Conservation (phyloP, 2,888 invertebrate genomes). For the Slavum lentiscoides region DNA sequence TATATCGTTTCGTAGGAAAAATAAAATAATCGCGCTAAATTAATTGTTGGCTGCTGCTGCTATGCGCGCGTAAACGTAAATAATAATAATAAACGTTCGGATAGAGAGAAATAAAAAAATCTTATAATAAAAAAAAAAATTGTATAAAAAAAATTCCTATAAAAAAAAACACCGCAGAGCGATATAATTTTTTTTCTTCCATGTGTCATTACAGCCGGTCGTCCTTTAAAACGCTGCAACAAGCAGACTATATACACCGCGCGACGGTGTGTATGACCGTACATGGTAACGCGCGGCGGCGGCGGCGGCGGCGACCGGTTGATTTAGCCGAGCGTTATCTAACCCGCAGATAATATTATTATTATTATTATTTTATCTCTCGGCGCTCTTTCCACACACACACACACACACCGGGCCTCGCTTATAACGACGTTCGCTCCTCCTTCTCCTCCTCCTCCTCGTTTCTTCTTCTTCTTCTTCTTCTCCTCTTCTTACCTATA, state of each 20-base stretch:
- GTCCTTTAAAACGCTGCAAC: constrained; percentile 14
- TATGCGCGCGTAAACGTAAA: too few relatives aligned
- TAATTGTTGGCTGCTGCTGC: too few relatives aligned
- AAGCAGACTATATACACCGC: not conserved
- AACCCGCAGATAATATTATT: constrained; percentile 10
- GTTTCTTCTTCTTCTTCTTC: constrained; percentile 14
- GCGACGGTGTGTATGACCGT: constrained; percentile 27
- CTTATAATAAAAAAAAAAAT: not conserved
- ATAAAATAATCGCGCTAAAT: too few relatives aligned
- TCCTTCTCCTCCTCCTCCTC: too few relatives aligned
- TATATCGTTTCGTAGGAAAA: too few relatives aligned
- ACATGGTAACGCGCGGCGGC: constrained; percentile 18
- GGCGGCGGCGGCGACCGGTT: constrained; percentile 27
- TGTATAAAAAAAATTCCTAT: not conserved
- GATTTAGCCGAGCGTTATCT: constrained; percentile 50
- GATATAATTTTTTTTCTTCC: not conserved
- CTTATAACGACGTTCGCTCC: not conserved
- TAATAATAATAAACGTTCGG: too few relatives aligned
- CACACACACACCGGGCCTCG: constrained; percentile 1
- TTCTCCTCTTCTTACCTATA: not conserved
- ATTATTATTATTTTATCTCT: constrained; percentile 23
- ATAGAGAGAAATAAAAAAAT: too few relatives aligned
- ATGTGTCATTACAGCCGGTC: constrained; percentile 6
- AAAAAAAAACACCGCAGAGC: not conserved
- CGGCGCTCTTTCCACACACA: not conserved